phyloP scores from a whole-genome alignment of 2,113 vertebrate genomes.

The Ardeotis arabs region DNA sequence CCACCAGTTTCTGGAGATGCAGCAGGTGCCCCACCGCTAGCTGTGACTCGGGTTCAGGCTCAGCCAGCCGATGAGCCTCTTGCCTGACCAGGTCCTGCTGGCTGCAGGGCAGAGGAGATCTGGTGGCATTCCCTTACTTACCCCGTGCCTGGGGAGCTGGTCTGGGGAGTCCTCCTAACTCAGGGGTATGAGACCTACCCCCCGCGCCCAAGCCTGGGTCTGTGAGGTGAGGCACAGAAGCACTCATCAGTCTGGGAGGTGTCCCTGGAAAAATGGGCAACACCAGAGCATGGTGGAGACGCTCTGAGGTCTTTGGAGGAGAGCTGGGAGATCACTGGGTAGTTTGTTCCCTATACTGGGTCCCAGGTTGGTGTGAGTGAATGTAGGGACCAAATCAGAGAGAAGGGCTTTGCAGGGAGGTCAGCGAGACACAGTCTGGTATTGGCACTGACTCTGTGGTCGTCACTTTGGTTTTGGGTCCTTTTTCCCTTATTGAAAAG shows the following conservation, averaged over 20 bases:
- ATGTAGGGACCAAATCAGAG: not conserved
- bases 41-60: not conserved
- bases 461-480: not conserved
- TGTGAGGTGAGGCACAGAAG: not conserved
- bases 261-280: not conserved
- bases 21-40: not conserved
- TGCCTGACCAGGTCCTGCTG: not conserved
- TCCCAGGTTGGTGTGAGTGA: not conserved
- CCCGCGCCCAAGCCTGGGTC: not conserved
- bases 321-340: not conserved
- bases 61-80: not conserved
- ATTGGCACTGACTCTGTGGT: not conserved
- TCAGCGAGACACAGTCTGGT: not conserved
- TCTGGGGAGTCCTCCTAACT: not conserved
- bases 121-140: not conserved
- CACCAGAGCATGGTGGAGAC: not conserved
- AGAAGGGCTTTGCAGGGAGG: not conserved
- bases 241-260: not conserved
- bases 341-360: not conserved
- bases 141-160: not conserved
- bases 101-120: not conserved
- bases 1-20: not conserved
- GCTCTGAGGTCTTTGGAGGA: not conserved
- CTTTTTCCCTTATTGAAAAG: not conserved
- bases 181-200: not conserved